Conservation (phyloP, 2,113 vertebrate genomes). For the Hyaena hyaena region DNA sequence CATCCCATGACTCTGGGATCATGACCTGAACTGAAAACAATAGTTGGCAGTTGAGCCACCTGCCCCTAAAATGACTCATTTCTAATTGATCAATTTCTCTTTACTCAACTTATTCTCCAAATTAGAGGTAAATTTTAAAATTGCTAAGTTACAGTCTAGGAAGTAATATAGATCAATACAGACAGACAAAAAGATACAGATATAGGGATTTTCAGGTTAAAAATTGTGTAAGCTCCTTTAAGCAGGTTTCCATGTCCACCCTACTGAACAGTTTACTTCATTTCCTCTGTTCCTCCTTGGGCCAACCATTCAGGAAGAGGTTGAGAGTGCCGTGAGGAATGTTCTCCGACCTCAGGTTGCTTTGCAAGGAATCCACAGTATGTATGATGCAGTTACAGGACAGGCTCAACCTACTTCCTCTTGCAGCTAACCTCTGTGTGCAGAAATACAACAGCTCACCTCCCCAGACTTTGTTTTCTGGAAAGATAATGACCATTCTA, state of each 20-base stretch:
- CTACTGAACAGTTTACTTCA: neutral
- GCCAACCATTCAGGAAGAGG: neutral
- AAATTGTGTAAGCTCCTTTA: neutral
- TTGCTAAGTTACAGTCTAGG: neutral
- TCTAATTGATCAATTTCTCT: neutral
- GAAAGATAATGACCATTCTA: neutral
- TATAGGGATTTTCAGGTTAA: neutral
- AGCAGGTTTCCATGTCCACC: neutral
- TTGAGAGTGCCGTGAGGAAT: rapidly evolving
- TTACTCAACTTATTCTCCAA: conserved; percentile 13
- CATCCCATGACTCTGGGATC: no score
- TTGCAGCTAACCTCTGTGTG: neutral
- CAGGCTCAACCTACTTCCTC: neutral
- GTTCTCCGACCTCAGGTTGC: neutral
- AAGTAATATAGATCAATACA: neutral
- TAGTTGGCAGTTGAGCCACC: no score
- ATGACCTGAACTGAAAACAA: no score
- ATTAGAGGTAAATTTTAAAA: neutral
- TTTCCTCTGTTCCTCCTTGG: neutral
- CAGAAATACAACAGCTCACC: neutral
- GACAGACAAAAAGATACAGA: neutral
- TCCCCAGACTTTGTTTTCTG: neutral
- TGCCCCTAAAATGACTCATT: neutral
- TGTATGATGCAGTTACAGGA: no score
- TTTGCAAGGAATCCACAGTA: neutral